Conservation (phyloP, 2,113 vertebrate species). For the Chaetodon trifascialis region DNA sequence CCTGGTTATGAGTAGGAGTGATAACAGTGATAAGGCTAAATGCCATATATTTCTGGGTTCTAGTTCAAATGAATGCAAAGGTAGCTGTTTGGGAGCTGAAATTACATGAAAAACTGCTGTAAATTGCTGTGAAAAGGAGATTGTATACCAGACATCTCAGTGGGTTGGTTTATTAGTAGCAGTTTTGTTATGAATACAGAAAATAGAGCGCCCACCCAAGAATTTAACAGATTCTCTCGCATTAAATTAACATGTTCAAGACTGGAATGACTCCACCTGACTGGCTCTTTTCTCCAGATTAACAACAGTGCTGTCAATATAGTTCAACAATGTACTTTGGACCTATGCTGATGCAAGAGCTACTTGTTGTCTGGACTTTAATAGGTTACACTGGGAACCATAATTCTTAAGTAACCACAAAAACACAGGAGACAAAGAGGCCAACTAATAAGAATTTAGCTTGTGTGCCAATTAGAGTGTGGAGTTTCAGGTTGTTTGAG, state of each 20-base stretch:
- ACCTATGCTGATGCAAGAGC: constrained; percentile 9
- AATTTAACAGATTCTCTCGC: background rate
- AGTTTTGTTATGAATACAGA: background rate
- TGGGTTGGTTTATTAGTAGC: background rate
- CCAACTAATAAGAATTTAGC: constrained; percentile 39
- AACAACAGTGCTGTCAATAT: too few relatives aligned
- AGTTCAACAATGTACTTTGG: constrained; percentile 27
- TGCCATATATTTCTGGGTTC: constrained; percentile 5
- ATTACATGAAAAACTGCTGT: background rate
- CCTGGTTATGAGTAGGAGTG: constrained; percentile 37
- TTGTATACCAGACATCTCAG: background rate
- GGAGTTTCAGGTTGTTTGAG: constrained; percentile 51
- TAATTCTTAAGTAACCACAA: constrained; percentile 33
- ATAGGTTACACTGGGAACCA: constrained; percentile 41
- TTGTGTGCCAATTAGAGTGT: constrained; percentile 47
- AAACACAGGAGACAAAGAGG: constrained; percentile 34
- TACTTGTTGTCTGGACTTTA: constrained; percentile 29
- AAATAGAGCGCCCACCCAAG: background rate
- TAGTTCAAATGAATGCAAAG: constrained; percentile 18
- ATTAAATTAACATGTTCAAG: background rate
- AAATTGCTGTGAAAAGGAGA: background rate
- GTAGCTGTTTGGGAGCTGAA: background rate
- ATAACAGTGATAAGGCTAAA: constrained; percentile 21
- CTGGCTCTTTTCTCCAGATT: background rate
- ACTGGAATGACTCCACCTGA: background rate